Conservation (phyloP, 2,888 invertebrate genomes). For the Asteroscopus sphinx region DNA sequence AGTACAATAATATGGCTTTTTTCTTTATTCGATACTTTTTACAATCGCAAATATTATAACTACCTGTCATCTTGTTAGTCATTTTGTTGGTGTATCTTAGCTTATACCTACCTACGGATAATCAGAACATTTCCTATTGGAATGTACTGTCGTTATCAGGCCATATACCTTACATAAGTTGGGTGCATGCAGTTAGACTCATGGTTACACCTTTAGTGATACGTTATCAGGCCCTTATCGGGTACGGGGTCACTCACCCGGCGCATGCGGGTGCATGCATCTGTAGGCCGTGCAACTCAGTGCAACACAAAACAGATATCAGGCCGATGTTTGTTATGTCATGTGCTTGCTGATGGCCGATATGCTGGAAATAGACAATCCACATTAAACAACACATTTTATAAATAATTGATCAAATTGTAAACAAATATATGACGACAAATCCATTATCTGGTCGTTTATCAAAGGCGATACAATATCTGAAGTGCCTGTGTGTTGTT, state of each 20-base stretch:
- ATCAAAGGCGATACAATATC: not conserved
- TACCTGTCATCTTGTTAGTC: not conserved
- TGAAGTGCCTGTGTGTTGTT: too few species aligned
- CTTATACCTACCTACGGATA: not conserved
- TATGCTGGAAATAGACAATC: conserved; percentile 13
- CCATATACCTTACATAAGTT: conserved; percentile 31
- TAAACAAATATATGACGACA: conserved; percentile 7
- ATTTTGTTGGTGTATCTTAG: not conserved
- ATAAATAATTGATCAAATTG: conserved; percentile 10
- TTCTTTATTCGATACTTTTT: not conserved
- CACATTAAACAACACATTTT: conserved; percentile 4
- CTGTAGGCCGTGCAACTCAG: conserved; percentile 18
- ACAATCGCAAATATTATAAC: not conserved
- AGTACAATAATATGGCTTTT: too few species aligned
- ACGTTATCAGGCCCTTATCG: conserved; percentile 58
- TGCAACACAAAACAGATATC: conserved; percentile 13
- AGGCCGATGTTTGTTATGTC: conserved; percentile 24
- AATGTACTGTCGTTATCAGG: conserved; percentile 36
- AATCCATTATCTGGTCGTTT: conserved; percentile 3
- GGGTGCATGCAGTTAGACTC: conserved; percentile 31
- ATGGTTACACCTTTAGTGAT: conserved; percentile 51
- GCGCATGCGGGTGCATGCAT: conserved; percentile 51
- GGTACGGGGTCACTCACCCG: conserved; percentile 39
- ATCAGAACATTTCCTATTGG: conserved; percentile 15
- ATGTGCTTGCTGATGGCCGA: conserved; percentile 11